Percentiles rank a stretch among this genome's conserved stretches.
These are phyloP conservation scores for Calephelis virginiensis DNA, from an alignment of 1,140 invertebrate genomes.

Conservation along the genomic window DNA sequence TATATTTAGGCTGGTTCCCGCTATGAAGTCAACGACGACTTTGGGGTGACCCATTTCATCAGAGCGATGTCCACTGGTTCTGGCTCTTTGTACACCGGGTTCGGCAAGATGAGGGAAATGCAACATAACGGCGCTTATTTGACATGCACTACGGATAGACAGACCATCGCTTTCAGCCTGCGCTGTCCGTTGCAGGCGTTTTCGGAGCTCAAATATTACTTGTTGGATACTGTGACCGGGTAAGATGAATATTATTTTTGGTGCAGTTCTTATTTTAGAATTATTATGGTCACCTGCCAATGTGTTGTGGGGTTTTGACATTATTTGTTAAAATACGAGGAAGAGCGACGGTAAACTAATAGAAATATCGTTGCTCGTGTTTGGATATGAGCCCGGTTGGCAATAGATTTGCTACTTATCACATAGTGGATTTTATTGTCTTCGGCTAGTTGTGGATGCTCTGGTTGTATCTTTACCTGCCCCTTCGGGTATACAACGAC, in stretches of 20 bases:
- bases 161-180: conserved; percentile 51
- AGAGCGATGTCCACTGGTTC: conserved; percentile 37
- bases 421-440: too few relatives aligned
- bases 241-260: conserved; percentile 19
- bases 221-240: conserved; percentile 53
- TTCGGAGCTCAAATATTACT: conserved; percentile 44
- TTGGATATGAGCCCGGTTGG: too few relatives aligned
- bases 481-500: too few relatives aligned
- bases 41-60: conserved; percentile 55
- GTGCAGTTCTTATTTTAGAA: too few relatives aligned
- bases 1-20: conserved; percentile 53
- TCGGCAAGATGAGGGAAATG: conserved; percentile 45
- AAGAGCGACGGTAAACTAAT: too few relatives aligned
- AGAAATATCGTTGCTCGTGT: too few relatives aligned
- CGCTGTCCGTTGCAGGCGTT: conserved; percentile 43
- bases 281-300: too few relatives aligned
- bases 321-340: too few relatives aligned
- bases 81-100: conserved; percentile 39
- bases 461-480: too few relatives aligned
- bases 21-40: conserved; percentile 45
- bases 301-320: too few relatives aligned
- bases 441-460: too few relatives aligned
- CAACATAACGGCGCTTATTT: conserved; percentile 48
- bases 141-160: conserved; percentile 45
- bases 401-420: too few relatives aligned